Evolutionary conservation across 92 coral and sea anemone genomes (phyloP), one percentile per base, ranked within the genome.

Genomic region (Parazoanthus darwini): DNA sequence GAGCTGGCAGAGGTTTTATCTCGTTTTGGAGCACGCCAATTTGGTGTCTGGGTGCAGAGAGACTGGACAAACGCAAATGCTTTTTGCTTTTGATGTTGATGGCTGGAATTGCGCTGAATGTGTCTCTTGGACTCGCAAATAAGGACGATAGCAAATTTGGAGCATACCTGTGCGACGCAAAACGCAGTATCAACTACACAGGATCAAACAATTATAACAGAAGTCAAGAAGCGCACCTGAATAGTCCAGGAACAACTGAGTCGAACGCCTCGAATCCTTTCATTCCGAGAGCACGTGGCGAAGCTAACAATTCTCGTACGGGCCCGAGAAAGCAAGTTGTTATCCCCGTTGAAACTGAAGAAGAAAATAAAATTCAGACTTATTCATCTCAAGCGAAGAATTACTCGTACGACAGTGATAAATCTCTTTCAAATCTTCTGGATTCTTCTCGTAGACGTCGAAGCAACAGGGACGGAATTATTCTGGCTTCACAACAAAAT

Each of bases 11-110:
- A 87, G 91, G 94, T 56, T 82, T 97, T 39, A 88, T 97, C 8
- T 74, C 92, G 20, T 95, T 93, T 42, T 97, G 98, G 99, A 93
- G 96, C 82, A 89, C 96, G 38, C 94, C 98, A 63, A 78, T 90
- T 4, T 89, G 94, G 94, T 78, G 87, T 82, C 54, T 91, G 92
- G 56, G 83, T 33, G 94, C 96, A 14, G 98, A 95, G 86, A 95
- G 78, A 86, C 78, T 91, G 39, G 92, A 93, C 77, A 95, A 92
- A 63, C 85, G 98, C 73, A 95, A 93, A 76, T 92, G 94, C 66
- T 72, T 95, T 23, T 44, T 95, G 46, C 93, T 95, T 6, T 54
- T 82, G 83, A 81, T 95, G 74, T 75, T 95, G 20, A 37, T 95
- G 65, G 94, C 90, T 44, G 92, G 94, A 13, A 90, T 94, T 38